Evolutionary conservation across 2,888 invertebrate genomes (phyloP).

Genomic region (Stramonita haemastoma): DNA sequence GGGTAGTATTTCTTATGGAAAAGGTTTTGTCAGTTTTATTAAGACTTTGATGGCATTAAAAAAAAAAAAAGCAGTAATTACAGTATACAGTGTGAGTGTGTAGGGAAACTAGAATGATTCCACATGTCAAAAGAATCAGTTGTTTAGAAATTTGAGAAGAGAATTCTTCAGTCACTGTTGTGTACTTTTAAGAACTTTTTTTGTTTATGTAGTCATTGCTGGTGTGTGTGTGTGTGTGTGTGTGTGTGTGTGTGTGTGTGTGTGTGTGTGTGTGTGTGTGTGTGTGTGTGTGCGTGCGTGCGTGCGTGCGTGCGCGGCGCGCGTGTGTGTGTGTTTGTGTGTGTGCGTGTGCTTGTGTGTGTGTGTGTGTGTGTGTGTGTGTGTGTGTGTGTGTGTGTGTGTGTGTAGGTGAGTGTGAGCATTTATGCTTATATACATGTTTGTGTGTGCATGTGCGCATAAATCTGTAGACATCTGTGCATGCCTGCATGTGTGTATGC

Average conservation of each 20-base stretch:
- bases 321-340: background rate
- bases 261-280: background rate
- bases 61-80: no score
- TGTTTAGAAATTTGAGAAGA: no score
- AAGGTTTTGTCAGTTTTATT: no score
- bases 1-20: no score
- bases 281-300: background rate
- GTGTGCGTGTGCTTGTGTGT: background rate
- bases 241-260: background rate
- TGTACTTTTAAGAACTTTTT: no score
- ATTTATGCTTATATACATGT: conserved; percentile 5
- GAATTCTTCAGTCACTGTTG: no score
- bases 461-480: background rate
- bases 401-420: background rate
- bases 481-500: conserved; percentile 12
- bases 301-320: background rate
- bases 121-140: no score
- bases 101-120: no score
- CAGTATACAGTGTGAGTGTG: no score
- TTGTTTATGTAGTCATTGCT: no score
- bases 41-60: no score
- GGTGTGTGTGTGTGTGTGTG: background rate
- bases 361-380: background rate
- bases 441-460: background rate
- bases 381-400: background rate